phyloP scores from a whole-genome alignment of 2,797 vertebrate species.

The Hafferia zeledoni region DNA sequence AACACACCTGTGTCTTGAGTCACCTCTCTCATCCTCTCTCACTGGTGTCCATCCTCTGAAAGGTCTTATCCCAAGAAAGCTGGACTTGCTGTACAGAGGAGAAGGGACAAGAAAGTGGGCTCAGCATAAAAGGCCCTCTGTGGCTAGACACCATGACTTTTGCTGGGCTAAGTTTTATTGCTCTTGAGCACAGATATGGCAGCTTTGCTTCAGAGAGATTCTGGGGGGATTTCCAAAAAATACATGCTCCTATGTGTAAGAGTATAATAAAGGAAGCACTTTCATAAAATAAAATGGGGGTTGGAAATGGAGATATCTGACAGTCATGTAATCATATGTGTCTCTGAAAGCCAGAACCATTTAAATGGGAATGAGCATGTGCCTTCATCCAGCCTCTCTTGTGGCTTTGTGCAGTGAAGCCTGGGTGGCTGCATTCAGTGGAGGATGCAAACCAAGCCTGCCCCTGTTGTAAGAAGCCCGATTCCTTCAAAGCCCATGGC shows the following conservation, averaged over 20 bases:
- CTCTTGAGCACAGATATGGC: neutral
- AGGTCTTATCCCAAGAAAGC: neutral
- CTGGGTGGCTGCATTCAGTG: neutral
- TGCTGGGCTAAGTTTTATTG: neutral
- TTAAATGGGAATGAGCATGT: neutral
- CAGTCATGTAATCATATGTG: neutral
- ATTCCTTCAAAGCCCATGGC: neutral
- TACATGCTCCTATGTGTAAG: neutral
- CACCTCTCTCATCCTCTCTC: neutral
- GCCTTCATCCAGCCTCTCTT: neutral
- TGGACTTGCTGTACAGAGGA: neutral
- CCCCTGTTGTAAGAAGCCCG: neutral
- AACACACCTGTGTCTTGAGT: neutral
- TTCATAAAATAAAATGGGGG: accelerated
- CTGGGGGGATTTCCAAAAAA: neutral
- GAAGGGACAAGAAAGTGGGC: neutral
- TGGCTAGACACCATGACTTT: neutral
- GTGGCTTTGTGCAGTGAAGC: neutral
- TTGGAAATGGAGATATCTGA: neutral
- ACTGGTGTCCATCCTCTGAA: neutral
- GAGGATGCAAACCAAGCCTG: neutral
- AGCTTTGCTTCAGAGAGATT: neutral
- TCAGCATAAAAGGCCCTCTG: neutral
- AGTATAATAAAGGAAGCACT: neutral
- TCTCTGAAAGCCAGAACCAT: neutral